Conservation (phyloP, 2,113 vertebrate genomes). For the Dolichallabes microphthalmus region DNA sequence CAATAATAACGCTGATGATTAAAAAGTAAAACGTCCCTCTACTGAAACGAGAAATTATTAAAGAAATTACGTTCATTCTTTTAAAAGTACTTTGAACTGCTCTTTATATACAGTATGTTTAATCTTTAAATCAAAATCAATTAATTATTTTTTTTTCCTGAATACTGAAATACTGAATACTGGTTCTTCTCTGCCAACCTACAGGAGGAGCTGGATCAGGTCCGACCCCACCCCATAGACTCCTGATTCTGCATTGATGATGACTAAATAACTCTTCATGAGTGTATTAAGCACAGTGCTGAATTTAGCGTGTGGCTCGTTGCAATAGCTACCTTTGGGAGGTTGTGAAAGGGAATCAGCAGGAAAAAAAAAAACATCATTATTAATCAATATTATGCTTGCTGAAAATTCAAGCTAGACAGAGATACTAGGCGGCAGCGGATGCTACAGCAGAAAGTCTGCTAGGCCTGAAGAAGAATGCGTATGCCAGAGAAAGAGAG, state of each 20-base stretch:
- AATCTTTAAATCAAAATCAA: background rate
- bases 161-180: background rate
- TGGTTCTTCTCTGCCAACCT: background rate
- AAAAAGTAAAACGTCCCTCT: background rate
- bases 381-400: background rate
- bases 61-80: background rate
- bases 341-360: background rate
- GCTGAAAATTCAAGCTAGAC: background rate
- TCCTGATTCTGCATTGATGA: background rate
- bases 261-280: background rate
- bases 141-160: background rate
- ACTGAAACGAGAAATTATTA: background rate
- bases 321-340: background rate
- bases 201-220: background rate
- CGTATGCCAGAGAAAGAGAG: background rate
- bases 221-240: background rate
- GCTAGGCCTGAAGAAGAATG: background rate
- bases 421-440: background rate
- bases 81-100: background rate
- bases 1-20: background rate
- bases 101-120: background rate
- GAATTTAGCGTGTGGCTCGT: background rate
- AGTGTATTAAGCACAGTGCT: background rate
- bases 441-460: background rate
- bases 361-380: no score